Base-by-base conservation (phyloP, 1,140 invertebrate species). In the Drosophila tristis region DNA sequence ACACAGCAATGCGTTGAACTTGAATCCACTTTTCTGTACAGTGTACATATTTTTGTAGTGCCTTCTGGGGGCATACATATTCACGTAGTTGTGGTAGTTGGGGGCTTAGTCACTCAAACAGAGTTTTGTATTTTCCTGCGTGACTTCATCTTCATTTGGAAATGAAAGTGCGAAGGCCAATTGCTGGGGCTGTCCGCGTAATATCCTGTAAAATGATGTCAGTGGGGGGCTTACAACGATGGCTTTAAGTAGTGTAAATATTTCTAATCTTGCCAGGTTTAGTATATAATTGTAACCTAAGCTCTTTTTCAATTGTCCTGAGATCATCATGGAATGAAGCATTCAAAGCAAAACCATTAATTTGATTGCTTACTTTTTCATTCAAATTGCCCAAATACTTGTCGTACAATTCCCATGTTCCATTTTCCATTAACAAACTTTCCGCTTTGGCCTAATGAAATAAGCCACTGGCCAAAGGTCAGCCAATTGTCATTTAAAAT, bases 121-220 rank as follows among this genome's bases (percentile, higher is more conserved):
- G 23, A 45, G 44, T 42, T 57, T 49, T 43, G 39, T 43, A 35
- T 66, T 50, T 57, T 43, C 49, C 44, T 35, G 62, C 51, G 74
- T 86, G 82, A 86, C 82, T 86, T 86, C 82, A 89, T 87, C 84
- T 82, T 74, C 64, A 68, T 43, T 85, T 72, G 23, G 66, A 80
- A 84, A 84, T 72, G 77, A 77, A 80, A 73, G 58, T 57, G 25
- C 50, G 58, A 72, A 76, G 66, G 65, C 55, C 68, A 74, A 58
- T 74, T 74, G 60, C 43, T 15, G 29, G n/a, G 23, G 9, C 49
- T 48, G 25, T 5, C 43, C 50, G 35, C 23, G 13, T 58, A 54
- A 66, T 59, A 75, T 75, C 72, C 72, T 75, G 54, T 20, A 50
- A 54, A 42, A 53, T 75, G 62, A 75, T 57, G 71, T 74, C 61